A percentile compares a stretch with the other conserved stretches of the same genome.
Evolutionary conservation across 2,888 invertebrate species (phyloP).

Genomic region (Sminthurides aquaticus): DNA sequence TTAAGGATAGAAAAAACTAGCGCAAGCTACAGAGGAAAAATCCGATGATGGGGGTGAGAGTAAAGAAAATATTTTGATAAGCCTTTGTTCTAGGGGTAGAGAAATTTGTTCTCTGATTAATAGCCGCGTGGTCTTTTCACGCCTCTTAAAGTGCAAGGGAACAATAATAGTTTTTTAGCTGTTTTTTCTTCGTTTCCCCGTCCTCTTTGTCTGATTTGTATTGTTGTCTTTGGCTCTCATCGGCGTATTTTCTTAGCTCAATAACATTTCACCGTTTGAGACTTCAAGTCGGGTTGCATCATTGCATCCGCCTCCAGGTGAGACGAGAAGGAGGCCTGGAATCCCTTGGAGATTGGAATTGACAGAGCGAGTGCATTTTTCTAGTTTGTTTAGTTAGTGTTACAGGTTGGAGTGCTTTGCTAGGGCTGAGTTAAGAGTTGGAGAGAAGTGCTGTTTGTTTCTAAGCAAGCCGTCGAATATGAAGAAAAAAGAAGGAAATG

Average conservation of each 20-base stretch:
- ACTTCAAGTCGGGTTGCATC: too few relatives aligned
- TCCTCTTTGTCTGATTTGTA: slow-evolving; percentile 1
- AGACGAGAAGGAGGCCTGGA: too few relatives aligned
- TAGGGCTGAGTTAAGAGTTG: too few relatives aligned
- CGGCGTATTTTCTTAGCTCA: slow-evolving; percentile 3
- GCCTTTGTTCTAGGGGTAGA: slow-evolving; percentile 6
- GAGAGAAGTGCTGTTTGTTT: too few relatives aligned
- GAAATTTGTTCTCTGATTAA: slow-evolving; percentile 6
- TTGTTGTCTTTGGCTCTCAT: slow-evolving; percentile 5
- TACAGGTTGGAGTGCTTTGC: too few relatives aligned
- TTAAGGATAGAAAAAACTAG: too few relatives aligned
- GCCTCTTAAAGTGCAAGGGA: slow-evolving; percentile 2
- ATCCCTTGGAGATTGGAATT: too few relatives aligned
- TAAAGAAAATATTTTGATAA: slow-evolving; percentile 9
- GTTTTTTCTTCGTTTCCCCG: not conserved
- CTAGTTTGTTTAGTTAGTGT: too few relatives aligned
- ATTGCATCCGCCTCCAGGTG: not conserved
- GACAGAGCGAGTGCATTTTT: too few relatives aligned
- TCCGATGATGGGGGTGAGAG: not conserved
- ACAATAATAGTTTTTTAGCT: slow-evolving; percentile 5
- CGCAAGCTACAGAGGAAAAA: not conserved
- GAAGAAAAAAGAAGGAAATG: too few relatives aligned
- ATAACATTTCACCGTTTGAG: too few relatives aligned
- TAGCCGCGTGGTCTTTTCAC: slow-evolving; percentile 9
- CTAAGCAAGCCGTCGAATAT: too few relatives aligned